Base-by-base conservation (phyloP, 2,888 invertebrate genomes). In the Cotesia congregata region DNA sequence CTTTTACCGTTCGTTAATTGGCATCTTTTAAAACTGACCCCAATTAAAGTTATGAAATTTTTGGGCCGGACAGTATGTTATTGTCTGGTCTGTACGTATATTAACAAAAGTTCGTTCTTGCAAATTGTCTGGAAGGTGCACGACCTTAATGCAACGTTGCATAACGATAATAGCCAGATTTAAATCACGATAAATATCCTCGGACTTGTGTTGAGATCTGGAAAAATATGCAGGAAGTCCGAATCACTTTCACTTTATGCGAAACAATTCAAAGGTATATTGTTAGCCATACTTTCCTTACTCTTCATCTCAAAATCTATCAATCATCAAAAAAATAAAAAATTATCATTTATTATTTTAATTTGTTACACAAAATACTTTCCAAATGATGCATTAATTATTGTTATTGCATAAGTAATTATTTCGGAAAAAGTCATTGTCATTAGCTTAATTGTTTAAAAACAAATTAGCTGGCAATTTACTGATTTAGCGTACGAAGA, bases 241-340 rank as follows among this genome's bases (percentile, higher is more conserved):
- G 80, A 83, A 84, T 85, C 85, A 86, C 88, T 87, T 88, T 88
- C 87, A 85, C 86, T 85, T 78, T 70, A 67, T 65, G 74, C 50
- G 73, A 62, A 30, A 74, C 41, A 17, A 72, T 67, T 39, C 17
- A 15, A 40, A 67, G 9, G 72, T 38, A 68, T 41, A 61, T 17
- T 17, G 70, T 77, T 72, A 76, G 40, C 61, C 60, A 71, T 65
- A 75, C 72, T 75, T 72, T 65, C 39, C 50, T 72, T 72, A 9
- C 62, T 76, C 77, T 79, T 68, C 77, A 30, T 60, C 20, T 67
- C 67, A 67, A 38, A 15, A 39, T 30, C 41, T 20, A 59, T 59
- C 50, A 17, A 50, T 69, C 59, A 69, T 72, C 12, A 38, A 50
- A 50, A 50, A 50, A 50, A 50, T 12, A 41, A 41, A 41, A 41